phyloP scores from a whole-genome alignment of 1,140 invertebrate genomes.

The Parapsyche elsis region DNA sequence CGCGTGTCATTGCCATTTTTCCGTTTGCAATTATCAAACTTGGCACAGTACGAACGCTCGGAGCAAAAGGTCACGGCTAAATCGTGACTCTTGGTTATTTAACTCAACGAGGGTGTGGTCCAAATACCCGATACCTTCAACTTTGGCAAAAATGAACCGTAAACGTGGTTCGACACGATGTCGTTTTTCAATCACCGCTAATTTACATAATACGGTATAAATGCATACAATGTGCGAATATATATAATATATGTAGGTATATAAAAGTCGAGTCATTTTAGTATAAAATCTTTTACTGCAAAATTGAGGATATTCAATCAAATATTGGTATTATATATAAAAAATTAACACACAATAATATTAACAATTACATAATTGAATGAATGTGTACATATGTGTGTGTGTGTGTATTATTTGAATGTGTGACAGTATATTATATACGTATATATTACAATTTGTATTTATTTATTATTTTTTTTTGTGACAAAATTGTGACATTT shows the following conservation, averaged over 20 bases:
- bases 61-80: no score
- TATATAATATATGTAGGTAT: not conserved
- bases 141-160: no score
- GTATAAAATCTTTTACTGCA: constrained; percentile 35
- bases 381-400: not conserved
- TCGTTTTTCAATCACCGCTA: no score
- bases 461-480: not conserved
- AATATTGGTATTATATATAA: constrained; percentile 33
- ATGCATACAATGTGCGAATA: not conserved
- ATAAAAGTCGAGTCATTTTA: constrained; percentile 6
- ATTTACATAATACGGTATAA: no score
- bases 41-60: no score
- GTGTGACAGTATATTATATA: not conserved
- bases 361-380: constrained; percentile 36
- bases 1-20: no score
- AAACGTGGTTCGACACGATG: no score
- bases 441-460: constrained; percentile 1
- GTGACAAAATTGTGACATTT: constrained; percentile 23
- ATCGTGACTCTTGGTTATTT: no score
- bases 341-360: constrained; percentile 35
- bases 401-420: not conserved
- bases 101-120: no score
- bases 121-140: no score
- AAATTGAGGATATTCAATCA: constrained; percentile 30
- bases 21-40: no score